Evolutionary conservation across 1,140 invertebrate species (phyloP), one percentile per base, ranked within the genome.

Genomic region (Pemphigus obesinymphae): DNA sequence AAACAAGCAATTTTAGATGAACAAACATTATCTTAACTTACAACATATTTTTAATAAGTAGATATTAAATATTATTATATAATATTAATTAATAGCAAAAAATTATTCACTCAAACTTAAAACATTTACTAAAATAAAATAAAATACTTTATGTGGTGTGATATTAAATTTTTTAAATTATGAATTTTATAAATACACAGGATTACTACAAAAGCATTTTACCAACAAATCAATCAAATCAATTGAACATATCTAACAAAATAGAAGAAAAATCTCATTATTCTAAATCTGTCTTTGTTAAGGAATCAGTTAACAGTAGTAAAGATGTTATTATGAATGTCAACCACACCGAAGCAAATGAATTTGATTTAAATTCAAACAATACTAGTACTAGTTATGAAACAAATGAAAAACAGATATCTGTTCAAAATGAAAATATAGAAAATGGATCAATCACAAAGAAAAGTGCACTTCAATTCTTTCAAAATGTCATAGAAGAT

Each of bases 401-500:
- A 43, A 61, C 23, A 29, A 61, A 26, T 43, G 53, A 63, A 61
- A 63, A 61, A 80, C 55, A 61, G 26, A 20, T 63, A 43, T 40
- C 26, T 2, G 53, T 58, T 63, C 55, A 61, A 43, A 80, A 80
- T 2, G 76, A 80, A 29, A 80, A 80, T 29, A 83, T 89, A 20
- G 88, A 89, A 80, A 87, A 87, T 4, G 86, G 86, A 2, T 87
- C 87, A 0, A 87, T 90, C 29, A 86, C 88, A 0, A 89, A 86
- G 70, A 88, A 89, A 83, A 88, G 88, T 83, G 89, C 90, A 3
- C 85, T 91, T 10, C 90, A 88, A 72, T 91, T 90, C 84, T 91
- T 91, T 83, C 90, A 91, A 84, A 87, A 88, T 48, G 90, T 89
- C 84, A 89, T 87, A 1, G 88, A 88, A 83, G 88, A 89, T 31